A percentile compares a stretch with the other conserved stretches of the same genome.
phyloP scores from a whole-genome alignment of 1,140 invertebrate genomes.

The Drosophila micromelanica region DNA sequence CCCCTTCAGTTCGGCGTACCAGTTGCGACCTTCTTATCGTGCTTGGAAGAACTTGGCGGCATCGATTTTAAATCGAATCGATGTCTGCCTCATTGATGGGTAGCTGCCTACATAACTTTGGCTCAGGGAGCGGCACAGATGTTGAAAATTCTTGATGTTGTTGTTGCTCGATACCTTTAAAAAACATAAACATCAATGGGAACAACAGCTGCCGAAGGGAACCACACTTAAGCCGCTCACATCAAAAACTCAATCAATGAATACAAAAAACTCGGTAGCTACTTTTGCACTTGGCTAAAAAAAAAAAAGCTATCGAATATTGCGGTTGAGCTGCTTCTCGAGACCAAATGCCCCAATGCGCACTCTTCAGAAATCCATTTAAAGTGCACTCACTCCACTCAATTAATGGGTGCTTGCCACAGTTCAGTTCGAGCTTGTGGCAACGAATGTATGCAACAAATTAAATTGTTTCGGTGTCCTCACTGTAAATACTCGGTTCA shows the following conservation, averaged over 20 bases:
- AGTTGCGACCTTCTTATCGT: constrained; percentile 50
- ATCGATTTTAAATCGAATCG: constrained; percentile 62
- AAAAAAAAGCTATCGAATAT: not conserved
- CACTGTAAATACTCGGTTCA: not conserved
- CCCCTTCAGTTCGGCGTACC: constrained; percentile 1
- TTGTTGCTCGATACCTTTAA: constrained; percentile 47
- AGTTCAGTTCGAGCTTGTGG: constrained; percentile 24
- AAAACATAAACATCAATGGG: constrained; percentile 43
- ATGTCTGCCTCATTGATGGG: constrained; percentile 31
- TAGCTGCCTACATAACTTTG: constrained; percentile 31
- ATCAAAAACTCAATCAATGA: constrained; percentile 58
- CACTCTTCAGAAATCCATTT: constrained; percentile 12
- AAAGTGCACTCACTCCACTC: constrained; percentile 22
- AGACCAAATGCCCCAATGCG: not conserved
- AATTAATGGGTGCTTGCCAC: constrained; percentile 33
- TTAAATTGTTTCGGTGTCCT: constrained; percentile 23
- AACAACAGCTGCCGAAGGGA: constrained; percentile 42
- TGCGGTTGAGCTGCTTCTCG: constrained; percentile 4
- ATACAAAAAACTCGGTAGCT: constrained; percentile 29
- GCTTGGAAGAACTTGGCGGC: constrained; percentile 46
- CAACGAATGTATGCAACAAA: constrained; percentile 35
- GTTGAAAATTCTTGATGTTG: constrained; percentile 5
- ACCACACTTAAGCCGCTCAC: constrained; percentile 56
- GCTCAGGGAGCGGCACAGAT: constrained; percentile 15
- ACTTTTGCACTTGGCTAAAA: constrained; percentile 12